A percentile compares a stretch with the other conserved stretches of the same genome.
phyloP scores from a whole-genome alignment of 2,113 vertebrate species.

The Terrapene triunguis region DNA sequence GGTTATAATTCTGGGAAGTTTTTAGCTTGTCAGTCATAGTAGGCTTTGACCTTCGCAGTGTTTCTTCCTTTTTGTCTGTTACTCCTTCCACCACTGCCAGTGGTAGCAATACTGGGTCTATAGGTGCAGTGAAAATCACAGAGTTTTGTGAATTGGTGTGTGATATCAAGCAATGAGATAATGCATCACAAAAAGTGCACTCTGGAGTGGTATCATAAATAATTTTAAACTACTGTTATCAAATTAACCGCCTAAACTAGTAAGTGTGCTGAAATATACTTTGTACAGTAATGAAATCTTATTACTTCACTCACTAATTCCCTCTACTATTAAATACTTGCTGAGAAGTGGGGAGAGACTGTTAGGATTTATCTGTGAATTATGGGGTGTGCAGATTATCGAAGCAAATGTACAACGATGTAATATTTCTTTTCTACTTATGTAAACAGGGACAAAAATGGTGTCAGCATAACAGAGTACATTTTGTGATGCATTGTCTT shows the following conservation, averaged over 20 bases:
- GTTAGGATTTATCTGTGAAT: neutral
- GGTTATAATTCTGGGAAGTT: neutral
- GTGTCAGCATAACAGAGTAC: neutral
- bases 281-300: neutral
- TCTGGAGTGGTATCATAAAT: neutral
- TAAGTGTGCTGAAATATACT: neutral
- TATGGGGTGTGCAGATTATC: neutral
- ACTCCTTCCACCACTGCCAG: neutral
- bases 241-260: neutral
- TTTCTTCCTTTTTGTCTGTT: neutral
- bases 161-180: neutral
- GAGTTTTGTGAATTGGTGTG: neutral
- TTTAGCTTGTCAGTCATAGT: neutral
- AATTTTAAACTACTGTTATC: neutral
- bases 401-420: neutral
- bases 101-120: neutral
- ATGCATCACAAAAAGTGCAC: neutral
- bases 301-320: neutral
- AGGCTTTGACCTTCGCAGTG: neutral
- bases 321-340: neutral
- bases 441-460: neutral
- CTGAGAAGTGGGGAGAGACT: neutral
- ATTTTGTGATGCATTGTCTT: neutral
- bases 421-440: neutral
- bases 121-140: neutral